phyloP scores from a whole-genome alignment of 2,113 vertebrate species.

The Ellobius talpinus region DNA sequence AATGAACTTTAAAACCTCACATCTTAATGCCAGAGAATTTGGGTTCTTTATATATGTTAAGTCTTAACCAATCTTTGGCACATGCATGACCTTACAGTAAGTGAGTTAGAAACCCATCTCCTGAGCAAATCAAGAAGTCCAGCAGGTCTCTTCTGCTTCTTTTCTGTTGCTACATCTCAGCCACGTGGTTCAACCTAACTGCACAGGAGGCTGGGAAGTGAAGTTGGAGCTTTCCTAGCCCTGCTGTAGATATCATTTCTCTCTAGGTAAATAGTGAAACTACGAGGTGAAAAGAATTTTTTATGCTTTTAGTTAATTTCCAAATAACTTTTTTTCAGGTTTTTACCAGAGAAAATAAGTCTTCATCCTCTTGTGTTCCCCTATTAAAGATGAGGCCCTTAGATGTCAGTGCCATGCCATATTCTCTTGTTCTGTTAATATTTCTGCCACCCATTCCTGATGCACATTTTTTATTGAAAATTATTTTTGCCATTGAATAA shows the following conservation, averaged over 20 bases:
- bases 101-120: neutral
- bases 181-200: neutral
- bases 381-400: neutral
- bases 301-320: neutral
- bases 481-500: constrained; percentile 30
- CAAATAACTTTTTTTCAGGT: neutral
- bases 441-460: neutral
- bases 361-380: neutral
- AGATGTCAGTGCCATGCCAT: neutral
- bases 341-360: neutral
- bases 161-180: neutral
- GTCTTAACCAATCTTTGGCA: neutral
- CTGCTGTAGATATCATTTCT: neutral
- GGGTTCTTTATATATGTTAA: neutral
- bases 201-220: neutral
- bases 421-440: constrained; percentile 36
- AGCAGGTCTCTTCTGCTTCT: neutral
- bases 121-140: neutral
- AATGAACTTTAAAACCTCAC: neutral
- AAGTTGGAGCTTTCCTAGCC: neutral
- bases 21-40: neutral
- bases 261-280: neutral
- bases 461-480: constrained; percentile 26
- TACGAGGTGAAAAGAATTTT: neutral
- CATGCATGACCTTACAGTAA: neutral